Conservation (phyloP, 2,888 invertebrate genomes). For the Heterodera filipjevi region DNA sequence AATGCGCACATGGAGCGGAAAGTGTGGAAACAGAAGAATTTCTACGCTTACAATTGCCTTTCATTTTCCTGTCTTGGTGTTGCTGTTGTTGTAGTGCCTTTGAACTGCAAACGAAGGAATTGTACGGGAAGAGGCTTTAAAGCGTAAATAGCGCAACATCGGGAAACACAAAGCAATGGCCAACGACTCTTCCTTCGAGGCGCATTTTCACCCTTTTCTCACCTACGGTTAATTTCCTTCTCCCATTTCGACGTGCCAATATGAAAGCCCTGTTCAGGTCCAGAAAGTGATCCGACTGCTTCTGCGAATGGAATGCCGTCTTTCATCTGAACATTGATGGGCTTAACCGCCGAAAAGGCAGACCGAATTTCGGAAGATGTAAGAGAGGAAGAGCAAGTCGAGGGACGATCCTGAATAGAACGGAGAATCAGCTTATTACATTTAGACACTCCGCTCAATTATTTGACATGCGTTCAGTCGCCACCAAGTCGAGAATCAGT, state of each 20-base stretch:
- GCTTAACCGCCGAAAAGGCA: neutral
- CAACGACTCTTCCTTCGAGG: neutral
- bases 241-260: slow-evolving; percentile 5
- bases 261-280: neutral
- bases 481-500: no score
- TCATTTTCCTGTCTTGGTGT: neutral
- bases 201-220: neutral
- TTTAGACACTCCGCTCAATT: no score
- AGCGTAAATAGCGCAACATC: neutral
- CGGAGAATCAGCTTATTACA: no score
- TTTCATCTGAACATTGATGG: neutral
- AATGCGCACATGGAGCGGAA: slow-evolving; percentile 4
- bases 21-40: neutral
- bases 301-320: neutral
- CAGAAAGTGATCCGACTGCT: neutral
- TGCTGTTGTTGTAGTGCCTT: neutral
- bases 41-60: neutral
- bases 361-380: neutral
- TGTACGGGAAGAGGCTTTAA: neutral
- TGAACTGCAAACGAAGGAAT: neutral
- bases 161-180: neutral
- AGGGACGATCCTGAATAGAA: neutral
- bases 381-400: neutral
- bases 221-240: neutral
- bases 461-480: no score